phyloP scores from a whole-genome alignment of 2,888 invertebrate species.

The Aspidiotus rigidus region DNA sequence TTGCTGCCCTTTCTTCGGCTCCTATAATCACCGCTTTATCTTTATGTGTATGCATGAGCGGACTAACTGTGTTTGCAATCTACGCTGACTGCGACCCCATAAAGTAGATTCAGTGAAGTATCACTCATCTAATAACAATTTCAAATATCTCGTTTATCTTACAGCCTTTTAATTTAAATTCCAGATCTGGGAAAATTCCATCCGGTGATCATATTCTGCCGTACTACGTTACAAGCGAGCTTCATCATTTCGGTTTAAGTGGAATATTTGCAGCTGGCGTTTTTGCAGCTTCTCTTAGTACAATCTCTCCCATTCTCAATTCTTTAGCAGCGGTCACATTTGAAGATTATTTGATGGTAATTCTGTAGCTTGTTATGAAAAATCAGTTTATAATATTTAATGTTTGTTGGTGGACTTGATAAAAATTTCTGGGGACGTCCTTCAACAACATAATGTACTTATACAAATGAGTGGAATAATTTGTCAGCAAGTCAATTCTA shows the following conservation, averaged over 20 bases:
- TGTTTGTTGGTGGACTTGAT: no score
- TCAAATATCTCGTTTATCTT: no score
- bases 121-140: neutral
- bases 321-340: conserved; percentile 82
- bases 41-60: conserved; percentile 60
- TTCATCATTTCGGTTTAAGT: conserved; percentile 60
- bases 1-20: conserved; percentile 69
- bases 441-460: no score
- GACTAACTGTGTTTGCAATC: conserved; percentile 74
- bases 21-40: conserved; percentile 67
- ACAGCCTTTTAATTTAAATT: neutral
- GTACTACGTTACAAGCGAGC: conserved; percentile 61
- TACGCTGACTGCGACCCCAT: conserved; percentile 76
- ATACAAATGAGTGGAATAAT: no score
- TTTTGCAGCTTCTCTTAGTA: conserved; percentile 46
- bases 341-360: conserved; percentile 68
- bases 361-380: neutral
- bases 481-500: no score
- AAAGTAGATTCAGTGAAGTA: conserved; percentile 41
- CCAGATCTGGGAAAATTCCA: conserved; percentile 7
- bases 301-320: conserved; percentile 83
- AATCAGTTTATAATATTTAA: no score
- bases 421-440: no score
- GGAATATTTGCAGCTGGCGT: conserved; percentile 75
- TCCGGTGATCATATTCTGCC: conserved; percentile 54